Conservation (phyloP, 1,140 invertebrate species). For the Listronotus bonariensis region DNA sequence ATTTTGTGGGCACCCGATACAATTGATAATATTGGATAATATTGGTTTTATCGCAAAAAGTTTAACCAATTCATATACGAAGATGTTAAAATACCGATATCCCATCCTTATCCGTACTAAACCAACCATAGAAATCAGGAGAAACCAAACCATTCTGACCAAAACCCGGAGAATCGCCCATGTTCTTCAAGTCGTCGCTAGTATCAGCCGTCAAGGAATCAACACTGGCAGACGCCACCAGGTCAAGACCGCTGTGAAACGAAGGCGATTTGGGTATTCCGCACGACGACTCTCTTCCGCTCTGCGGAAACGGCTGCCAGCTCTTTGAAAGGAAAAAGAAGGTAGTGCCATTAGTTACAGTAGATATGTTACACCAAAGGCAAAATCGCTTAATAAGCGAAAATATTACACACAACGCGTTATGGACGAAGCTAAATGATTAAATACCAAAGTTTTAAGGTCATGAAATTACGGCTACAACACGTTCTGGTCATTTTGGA, state of each 20-base stretch:
- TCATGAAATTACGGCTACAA: too few relatives aligned
- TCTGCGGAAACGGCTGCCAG: constrained; percentile 25
- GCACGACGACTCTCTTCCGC: constrained; percentile 52
- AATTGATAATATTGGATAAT: too few relatives aligned
- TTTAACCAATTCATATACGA: too few relatives aligned
- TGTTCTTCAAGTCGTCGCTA: constrained; percentile 7
- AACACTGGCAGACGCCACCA: constrained; percentile 63
- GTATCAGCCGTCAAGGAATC: constrained; percentile 58
- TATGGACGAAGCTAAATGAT: too few relatives aligned
- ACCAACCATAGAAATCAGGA: constrained; percentile 25
- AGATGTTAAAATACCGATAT: neutral
- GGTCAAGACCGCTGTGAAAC: constrained; percentile 78
- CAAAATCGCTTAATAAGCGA: too few relatives aligned
- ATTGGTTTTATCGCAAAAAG: too few relatives aligned
- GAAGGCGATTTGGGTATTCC: constrained; percentile 83
- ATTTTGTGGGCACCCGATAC: too few relatives aligned
- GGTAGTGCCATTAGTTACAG: neutral
- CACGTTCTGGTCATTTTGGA: too few relatives aligned
- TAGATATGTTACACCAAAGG: too few relatives aligned
- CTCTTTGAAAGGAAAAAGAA: constrained; percentile 11
- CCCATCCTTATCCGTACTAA: neutral
- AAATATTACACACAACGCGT: too few relatives aligned
- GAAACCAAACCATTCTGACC: constrained; percentile 24
- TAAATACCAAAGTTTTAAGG: too few relatives aligned
- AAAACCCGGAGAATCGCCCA: constrained; percentile 19